These are phyloP conservation scores for Acleris holmiana DNA, from an alignment of 2,888 invertebrate species.

Conservation along the genomic window DNA sequence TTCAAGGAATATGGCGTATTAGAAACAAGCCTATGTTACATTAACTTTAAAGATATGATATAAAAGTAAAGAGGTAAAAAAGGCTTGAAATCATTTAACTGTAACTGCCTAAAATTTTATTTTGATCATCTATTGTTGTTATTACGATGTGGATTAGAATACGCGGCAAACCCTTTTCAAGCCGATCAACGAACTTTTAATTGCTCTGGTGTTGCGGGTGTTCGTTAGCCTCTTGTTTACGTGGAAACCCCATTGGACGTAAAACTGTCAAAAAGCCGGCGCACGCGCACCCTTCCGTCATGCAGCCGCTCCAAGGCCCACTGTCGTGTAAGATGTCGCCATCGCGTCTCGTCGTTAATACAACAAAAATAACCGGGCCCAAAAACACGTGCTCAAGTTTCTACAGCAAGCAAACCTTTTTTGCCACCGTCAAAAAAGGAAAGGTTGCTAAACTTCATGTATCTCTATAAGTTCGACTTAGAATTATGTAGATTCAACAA, in stretches of 20 bases:
- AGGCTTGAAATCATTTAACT: too few relatives aligned
- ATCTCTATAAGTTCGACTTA: slow-evolving; percentile 12
- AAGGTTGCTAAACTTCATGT: slow-evolving; percentile 17
- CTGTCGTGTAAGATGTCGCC: slow-evolving; percentile 40
- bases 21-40: neutral
- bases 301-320: slow-evolving; percentile 23
- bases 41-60: too few relatives aligned
- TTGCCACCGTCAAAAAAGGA: slow-evolving; percentile 29
- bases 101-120: too few relatives aligned
- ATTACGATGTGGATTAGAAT: too few relatives aligned
- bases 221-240: neutral
- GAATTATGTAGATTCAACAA: neutral
- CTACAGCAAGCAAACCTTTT: slow-evolving; percentile 26
- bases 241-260: slow-evolving; percentile 28
- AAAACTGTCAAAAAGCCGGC: slow-evolving; percentile 47
- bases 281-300: slow-evolving; percentile 41
- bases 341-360: slow-evolving; percentile 28
- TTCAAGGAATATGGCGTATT: neutral
- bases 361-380: slow-evolving; percentile 17
- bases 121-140: too few relatives aligned
- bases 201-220: too few relatives aligned
- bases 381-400: slow-evolving; percentile 22
- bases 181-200: too few relatives aligned
- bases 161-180: too few relatives aligned
- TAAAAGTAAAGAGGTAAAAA: too few relatives aligned